Evolutionary conservation across 2,113 vertebrate species (phyloP), one percentile per base, ranked within the genome.

Genomic region (Vulpes vulpes): DNA sequence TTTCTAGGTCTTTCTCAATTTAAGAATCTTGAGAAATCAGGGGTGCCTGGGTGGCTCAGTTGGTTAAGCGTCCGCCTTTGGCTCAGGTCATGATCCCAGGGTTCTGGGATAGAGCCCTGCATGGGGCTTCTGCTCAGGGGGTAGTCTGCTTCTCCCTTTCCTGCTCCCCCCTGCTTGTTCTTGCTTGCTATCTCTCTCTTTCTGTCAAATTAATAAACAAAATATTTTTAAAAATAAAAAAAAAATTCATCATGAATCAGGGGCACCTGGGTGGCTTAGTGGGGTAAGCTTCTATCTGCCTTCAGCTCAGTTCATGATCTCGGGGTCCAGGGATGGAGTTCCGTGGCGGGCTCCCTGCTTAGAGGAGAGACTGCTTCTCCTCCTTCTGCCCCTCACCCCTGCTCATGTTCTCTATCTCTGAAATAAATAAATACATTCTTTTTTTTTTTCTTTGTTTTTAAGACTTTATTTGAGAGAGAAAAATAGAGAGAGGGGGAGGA

Each of bases 21-120:
- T 87, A 89, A 91, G 62, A 86, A 59, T 23, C 69, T 81, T 84
- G 55, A 93, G 32, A 93, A 93, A 60, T 65, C 51, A 82, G 78
- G 15, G 30, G 14, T 0, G 0, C 67, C 67, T 69, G 32, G 32
- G 32, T 69, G 67, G 32, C 67, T 69, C 67, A 35, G 67, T 69
- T 35, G 32, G 67, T 69, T 69, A 35, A 69, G 17, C 1, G 0
- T 35, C 32, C 20, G 17, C 67, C 3, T 69, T 69, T 9, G n/a
- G 32, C 67, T 69, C 67, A 69, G 67, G 67, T 35, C 67, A 8
- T 76, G 43, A 15, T 49, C 73, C 14, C 12, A 76, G 12, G 1
- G 23, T 76, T 38, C 73, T 76, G 73, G 27, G 73, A 27, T 76
- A 14, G 8, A 76, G 43, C 14, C 73, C 14, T 11, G 8, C 12